Conservation (phyloP, 2,797 vertebrate species). For the Hyperoplus lanceolatus region DNA sequence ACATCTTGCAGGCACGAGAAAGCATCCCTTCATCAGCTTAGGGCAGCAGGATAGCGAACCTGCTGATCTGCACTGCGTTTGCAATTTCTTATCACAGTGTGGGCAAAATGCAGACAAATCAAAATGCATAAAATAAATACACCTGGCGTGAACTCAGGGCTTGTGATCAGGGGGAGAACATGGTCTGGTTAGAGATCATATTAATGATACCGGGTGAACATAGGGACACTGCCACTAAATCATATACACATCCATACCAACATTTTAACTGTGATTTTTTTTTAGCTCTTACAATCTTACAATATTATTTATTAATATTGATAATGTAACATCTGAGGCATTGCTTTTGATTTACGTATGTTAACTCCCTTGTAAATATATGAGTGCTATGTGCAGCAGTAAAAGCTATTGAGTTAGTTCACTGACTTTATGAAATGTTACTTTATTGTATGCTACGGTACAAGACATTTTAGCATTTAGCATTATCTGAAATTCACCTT, state of each 20-base stretch:
- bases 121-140: constrained; percentile 19
- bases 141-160: neutral
- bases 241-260: neutral
- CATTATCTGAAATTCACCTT: neutral
- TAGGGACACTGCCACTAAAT: constrained; percentile 9
- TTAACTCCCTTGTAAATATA: too few relatives aligned
- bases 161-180: neutral
- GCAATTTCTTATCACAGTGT: neutral
- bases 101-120: neutral
- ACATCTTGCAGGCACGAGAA: constrained; percentile 13
- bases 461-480: too few relatives aligned
- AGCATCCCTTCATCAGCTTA: constrained; percentile 7
- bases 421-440: too few relatives aligned
- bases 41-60: constrained; percentile 22
- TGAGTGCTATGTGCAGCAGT: too few relatives aligned
- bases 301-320: neutral
- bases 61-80: constrained; percentile 9
- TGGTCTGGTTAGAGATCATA: constrained; percentile 12
- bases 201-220: constrained; percentile 30
- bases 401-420: too few relatives aligned
- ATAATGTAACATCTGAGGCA: neutral
- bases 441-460: too few relatives aligned
- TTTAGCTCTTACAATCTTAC: constrained; percentile 9
- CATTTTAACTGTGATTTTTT: neutral
- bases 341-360: neutral